Conservation (phyloP, 2,888 invertebrate genomes). For the Sinohyriopsis cumingii region DNA sequence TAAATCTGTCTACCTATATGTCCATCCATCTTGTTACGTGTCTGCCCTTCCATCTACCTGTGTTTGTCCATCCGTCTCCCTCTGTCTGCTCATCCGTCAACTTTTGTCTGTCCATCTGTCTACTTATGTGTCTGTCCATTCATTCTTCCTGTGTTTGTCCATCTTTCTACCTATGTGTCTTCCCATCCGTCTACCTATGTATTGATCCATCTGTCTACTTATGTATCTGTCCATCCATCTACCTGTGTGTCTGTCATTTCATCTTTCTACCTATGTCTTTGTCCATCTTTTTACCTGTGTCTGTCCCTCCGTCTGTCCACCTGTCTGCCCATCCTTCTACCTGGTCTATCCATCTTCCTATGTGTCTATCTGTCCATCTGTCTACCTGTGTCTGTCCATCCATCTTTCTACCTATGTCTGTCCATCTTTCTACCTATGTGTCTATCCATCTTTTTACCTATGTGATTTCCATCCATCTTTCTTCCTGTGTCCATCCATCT, state of each 20-base stretch:
- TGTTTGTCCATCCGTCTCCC: neutral
- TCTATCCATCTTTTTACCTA: neutral
- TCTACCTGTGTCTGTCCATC: constrained; percentile 1
- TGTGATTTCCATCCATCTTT: no score
- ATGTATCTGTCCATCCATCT: no score
- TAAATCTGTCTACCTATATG: neutral
- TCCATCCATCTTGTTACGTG: neutral
- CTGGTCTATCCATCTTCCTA: neutral
- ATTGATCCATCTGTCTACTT: no score
- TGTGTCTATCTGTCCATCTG: neutral
- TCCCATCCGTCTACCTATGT: no score
- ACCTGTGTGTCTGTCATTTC: neutral
- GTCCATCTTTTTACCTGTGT: neutral
- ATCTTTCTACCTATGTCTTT: no score
- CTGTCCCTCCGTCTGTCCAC: neutral
- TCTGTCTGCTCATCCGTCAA: no score
- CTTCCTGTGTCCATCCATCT: no score
- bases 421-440: neutral
- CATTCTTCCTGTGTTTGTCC: no score
- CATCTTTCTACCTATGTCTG: neutral
- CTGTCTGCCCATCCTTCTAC: constrained; percentile 2
- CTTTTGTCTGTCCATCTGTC: no score
- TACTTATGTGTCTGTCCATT: no score
- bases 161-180: no score
- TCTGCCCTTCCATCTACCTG: constrained; percentile 1